Evolutionary conservation across 2,113 vertebrate species (phyloP).

Genomic region (Campylorhamphus procurvoides): DNA sequence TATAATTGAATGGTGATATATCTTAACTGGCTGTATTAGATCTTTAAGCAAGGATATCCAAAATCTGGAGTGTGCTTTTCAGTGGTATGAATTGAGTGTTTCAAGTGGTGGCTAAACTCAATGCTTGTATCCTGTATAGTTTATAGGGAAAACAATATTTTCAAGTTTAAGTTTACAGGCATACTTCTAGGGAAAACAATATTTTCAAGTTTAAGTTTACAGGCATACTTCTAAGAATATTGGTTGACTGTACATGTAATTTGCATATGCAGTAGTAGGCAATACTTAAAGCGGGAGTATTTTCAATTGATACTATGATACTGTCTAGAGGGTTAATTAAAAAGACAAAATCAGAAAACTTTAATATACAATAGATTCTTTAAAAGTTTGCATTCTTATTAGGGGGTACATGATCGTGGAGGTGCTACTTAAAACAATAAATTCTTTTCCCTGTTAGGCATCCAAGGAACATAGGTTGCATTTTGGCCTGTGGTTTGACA

Average conservation of each 20-base stretch:
- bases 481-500: not conserved
- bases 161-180: not conserved
- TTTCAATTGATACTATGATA: not conserved
- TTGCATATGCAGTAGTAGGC: not conserved
- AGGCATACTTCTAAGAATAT: not conserved
- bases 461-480: not conserved
- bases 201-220: not conserved
- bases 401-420: not conserved
- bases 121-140: not conserved
- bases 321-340: not conserved
- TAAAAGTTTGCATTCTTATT: not conserved
- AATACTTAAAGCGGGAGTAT: not conserved
- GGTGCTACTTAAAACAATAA: not conserved
- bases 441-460: not conserved
- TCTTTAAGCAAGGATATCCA: not conserved
- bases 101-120: not conserved
- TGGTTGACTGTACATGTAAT: not conserved
- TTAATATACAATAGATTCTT: not conserved
- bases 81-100: not conserved
- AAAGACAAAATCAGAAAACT: not conserved
- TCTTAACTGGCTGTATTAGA: not conserved
- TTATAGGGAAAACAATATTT: not conserved
- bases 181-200: not conserved
- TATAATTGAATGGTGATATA: not conserved
- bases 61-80: not conserved